Base-by-base conservation (phyloP, 2,888 invertebrate species). In the Chesias legatella region DNA sequence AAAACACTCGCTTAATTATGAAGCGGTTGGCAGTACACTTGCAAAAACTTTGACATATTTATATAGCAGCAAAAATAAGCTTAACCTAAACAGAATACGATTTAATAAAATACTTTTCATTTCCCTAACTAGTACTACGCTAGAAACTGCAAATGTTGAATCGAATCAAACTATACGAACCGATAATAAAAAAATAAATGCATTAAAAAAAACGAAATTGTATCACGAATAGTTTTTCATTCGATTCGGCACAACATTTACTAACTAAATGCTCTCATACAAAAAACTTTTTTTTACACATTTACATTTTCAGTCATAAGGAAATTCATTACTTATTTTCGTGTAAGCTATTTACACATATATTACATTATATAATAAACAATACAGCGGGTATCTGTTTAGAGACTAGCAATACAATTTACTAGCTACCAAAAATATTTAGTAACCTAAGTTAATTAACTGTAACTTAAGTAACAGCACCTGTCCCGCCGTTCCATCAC, bases 301-400 rank as follows among this genome's bases (percentile, higher is more conserved):
- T 80, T 67, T 82, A 83, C 75, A 82, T 56, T 52, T n/a, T 79
- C 79, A 79, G 79, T 83, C 79, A 72, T 79, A 80, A 73, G 67
- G 73, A 80, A 78, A 75, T 52, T 43, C 44, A 48, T 45, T 53
- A 43, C 27, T 43, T 35, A 32, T 47, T 50, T 67, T 71, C 43
- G 45, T 49, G 38, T 39, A 52, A 55, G 55, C 52, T 55, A 70
- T 69, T 56, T 71, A 69, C 67, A 67, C 38, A 37, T 52, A 52
- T 44, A 47, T 38, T 28, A 48, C 44, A 47, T 30, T 25, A 28
- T 33, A 33, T 39, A 38, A 41, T 34, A 45, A 46, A 32, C 22
- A 35, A 29, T 43, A 33, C 34, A 33, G 48, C 36, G 33, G n/a
- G 31, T 45, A 46, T 47, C 24, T 33, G 48, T 47, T 41, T 23